Conservation (phyloP, 2,797 vertebrate genomes). For the Serranus cabrilla region DNA sequence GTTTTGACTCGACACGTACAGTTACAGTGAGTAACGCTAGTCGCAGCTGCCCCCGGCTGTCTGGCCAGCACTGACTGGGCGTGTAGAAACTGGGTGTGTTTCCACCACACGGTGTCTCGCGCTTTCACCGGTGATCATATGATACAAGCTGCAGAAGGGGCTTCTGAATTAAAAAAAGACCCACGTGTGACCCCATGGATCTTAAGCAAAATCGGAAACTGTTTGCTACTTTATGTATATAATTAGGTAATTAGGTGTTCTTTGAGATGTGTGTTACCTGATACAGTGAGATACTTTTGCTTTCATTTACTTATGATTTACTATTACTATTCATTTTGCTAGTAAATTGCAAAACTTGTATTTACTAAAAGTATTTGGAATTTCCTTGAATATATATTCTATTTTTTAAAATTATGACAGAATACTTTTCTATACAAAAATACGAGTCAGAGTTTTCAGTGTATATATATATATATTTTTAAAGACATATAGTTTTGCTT, state of each 20-base stretch:
- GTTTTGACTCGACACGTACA: not conserved
- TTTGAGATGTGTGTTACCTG: not conserved
- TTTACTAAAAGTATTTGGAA: not conserved
- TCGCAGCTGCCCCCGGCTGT: not conserved
- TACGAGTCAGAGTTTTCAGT: no score
- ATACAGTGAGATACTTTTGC: not conserved
- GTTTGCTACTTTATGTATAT: not conserved
- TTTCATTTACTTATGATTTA: no score
- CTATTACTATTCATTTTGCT: no score
- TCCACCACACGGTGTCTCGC: not conserved
- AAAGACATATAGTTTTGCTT: no score
- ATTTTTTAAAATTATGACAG: no score
- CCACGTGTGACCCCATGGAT: not conserved
- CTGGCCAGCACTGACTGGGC: slow-evolving; percentile 8
- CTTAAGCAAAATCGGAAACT: not conserved
- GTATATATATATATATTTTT: no score
- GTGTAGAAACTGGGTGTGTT: slow-evolving; percentile 51
- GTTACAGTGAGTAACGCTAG: not conserved
- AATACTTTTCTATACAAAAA: no score
- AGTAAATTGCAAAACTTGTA: not conserved
- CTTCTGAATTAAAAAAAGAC: not conserved
- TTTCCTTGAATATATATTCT: no score
- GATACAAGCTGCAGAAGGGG: slow-evolving; percentile 12
- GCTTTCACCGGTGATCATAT: slow-evolving; percentile 7
- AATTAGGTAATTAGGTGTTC: not conserved